Conservation (phyloP, 92 coral and sea anemone genomes). For the Zoanthus sansibaricus region DNA sequence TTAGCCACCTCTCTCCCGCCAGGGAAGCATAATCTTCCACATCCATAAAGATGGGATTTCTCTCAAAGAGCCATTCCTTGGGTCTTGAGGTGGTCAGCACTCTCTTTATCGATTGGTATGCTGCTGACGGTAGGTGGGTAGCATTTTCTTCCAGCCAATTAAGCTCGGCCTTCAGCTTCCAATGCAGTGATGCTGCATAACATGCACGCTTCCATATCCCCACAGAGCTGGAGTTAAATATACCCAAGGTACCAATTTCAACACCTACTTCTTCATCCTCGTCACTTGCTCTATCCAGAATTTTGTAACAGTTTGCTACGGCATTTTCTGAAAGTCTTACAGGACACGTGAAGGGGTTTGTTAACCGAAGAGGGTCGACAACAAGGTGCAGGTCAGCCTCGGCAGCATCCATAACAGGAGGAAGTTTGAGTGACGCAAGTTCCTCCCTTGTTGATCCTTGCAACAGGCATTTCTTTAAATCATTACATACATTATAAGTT, state of each 20-base stretch:
- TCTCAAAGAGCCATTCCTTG: slow-evolving; percentile 38
- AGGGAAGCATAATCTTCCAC: slow-evolving; percentile 55
- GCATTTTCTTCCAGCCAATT: slow-evolving; percentile 46
- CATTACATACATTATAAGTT: neutral
- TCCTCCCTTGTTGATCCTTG: slow-evolving; percentile 35
- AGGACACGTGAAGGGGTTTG: slow-evolving; percentile 34
- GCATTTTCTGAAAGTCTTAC: slow-evolving; percentile 41
- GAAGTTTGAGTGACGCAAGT: slow-evolving; percentile 51
- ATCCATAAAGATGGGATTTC: slow-evolving; percentile 50
- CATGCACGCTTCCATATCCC: slow-evolving; percentile 60
- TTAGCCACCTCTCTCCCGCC: slow-evolving; percentile 56
- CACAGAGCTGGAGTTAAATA: slow-evolving; percentile 44
- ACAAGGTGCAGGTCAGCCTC: slow-evolving; percentile 31
- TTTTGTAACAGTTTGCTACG: neutral
- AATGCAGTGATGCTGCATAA: slow-evolving; percentile 20
- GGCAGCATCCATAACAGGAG: slow-evolving; percentile 47
- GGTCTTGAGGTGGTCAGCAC: slow-evolving; percentile 52
- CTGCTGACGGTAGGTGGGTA: slow-evolving; percentile 28
- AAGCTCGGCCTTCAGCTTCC: slow-evolving; percentile 42
- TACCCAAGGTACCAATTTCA: slow-evolving; percentile 57
- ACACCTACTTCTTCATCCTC: slow-evolving; percentile 53
- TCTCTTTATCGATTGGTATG: slow-evolving; percentile 12
- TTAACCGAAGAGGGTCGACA: neutral
- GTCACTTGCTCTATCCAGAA: slow-evolving; percentile 34
- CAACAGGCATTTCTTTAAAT: slow-evolving; percentile 22